These are phyloP conservation scores for Hesperia comma DNA, from an alignment of 2,888 invertebrate species.

Conservation along the genomic window DNA sequence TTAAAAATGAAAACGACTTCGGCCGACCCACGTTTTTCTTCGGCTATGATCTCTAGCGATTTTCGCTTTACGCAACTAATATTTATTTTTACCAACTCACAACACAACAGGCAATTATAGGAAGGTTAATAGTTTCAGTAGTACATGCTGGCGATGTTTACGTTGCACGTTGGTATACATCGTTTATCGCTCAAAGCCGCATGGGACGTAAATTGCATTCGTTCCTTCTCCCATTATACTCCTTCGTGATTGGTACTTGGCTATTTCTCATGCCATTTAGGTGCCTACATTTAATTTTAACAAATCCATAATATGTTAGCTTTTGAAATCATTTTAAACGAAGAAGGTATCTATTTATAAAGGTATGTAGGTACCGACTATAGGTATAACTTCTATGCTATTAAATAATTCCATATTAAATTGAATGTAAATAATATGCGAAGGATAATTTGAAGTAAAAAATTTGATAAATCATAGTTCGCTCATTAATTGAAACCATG, in stretches of 20 bases:
- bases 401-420: too few relatives aligned
- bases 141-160: slow-evolving; percentile 6
- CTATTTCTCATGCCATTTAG: background rate
- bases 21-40: slow-evolving; percentile 1
- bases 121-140: slow-evolving; percentile 25
- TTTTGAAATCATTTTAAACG: too few relatives aligned
- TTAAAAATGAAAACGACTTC: slow-evolving; percentile 51
- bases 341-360: too few relatives aligned
- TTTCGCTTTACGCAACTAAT: slow-evolving; percentile 23
- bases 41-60: slow-evolving; percentile 18
- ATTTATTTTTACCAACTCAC: slow-evolving; percentile 22
- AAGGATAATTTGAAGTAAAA: too few relatives aligned
- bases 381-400: too few relatives aligned
- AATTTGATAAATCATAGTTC: too few relatives aligned
- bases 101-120: slow-evolving; percentile 24
- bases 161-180: slow-evolving; percentile 12
- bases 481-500: too few relatives aligned
- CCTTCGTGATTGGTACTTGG: background rate
- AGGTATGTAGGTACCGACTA: too few relatives aligned
- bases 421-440: too few relatives aligned
- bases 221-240: slow-evolving; percentile 8
- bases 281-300: background rate
- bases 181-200: slow-evolving; percentile 11
- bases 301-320: background rate
- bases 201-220: slow-evolving; percentile 25